phyloP scores from a whole-genome alignment of 2,797 vertebrate genomes.

The Enteromius unitaeniatus region DNA sequence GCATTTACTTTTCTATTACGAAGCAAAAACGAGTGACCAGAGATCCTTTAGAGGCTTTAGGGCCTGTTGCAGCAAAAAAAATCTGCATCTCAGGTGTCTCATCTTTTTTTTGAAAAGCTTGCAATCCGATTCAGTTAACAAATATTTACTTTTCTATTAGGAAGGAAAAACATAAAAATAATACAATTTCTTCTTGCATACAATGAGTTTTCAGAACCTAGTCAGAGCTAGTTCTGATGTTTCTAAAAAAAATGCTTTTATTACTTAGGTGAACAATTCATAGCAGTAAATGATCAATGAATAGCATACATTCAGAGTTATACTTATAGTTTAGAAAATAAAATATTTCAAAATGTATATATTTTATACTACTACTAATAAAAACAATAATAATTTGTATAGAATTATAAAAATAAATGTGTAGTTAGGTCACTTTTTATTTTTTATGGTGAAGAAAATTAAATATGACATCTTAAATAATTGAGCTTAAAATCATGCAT shows the following conservation, averaged over 20 bases:
- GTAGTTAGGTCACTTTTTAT: too few species aligned
- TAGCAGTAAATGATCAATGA: neutral
- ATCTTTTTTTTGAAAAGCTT: neutral
- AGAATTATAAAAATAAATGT: too few species aligned
- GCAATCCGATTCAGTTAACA: neutral
- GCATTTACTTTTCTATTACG: constrained; percentile 74
- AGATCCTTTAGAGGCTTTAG: neutral
- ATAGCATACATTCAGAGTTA: neutral
- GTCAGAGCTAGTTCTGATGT: neutral
- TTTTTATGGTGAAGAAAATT: too few species aligned
- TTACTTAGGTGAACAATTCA: neutral
- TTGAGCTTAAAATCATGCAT: too few species aligned
- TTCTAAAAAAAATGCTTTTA: neutral
- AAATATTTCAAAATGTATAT: too few species aligned
- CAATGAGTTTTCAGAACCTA: neutral
- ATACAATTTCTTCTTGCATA: neutral
- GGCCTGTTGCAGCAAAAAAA: neutral
- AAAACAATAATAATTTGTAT: too few species aligned
- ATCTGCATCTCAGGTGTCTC: neutral
- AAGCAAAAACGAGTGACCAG: constrained; percentile 18
- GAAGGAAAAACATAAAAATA: neutral
- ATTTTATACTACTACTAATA: too few species aligned
- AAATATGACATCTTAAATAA: too few species aligned
- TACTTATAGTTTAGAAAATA: neutral
- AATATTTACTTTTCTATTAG: neutral